phyloP scores from a whole-genome alignment of 2,113 vertebrate species.

The Gymnobelideus leadbeateri region DNA sequence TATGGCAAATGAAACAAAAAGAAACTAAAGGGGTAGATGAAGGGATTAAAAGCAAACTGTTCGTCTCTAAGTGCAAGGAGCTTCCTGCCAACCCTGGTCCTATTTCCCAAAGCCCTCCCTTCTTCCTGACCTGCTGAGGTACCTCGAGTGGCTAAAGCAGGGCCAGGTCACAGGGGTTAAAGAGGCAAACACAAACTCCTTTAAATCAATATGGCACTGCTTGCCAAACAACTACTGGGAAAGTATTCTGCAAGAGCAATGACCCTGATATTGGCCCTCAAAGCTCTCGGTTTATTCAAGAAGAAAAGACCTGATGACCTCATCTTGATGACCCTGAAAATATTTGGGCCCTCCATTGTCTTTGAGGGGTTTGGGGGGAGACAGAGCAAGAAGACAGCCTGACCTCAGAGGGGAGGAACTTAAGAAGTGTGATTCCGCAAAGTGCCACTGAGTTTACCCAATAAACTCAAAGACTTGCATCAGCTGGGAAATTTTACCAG shows the following conservation, averaged over 20 bases:
- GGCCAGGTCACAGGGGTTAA: not conserved
- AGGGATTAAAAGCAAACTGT: slow-evolving; percentile 79
- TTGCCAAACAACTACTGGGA: not conserved
- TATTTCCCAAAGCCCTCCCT: not conserved
- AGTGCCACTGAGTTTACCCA: accelerated
- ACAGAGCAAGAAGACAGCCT: not conserved
- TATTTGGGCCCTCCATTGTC: accelerated
- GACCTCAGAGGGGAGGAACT: not conserved
- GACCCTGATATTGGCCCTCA: not conserved
- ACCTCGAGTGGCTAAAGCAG: not conserved
- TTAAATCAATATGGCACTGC: not conserved
- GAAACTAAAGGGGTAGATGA: slow-evolving; percentile 68
- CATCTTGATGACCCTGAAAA: not conserved
- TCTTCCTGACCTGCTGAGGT: not conserved
- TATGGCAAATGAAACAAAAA: slow-evolving; percentile 77
- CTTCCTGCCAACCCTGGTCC: slow-evolving; percentile 24
- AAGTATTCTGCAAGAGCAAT: not conserved
- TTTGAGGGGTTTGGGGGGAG: not conserved
- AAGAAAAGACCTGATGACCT: not conserved
- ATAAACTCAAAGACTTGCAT: not conserved
- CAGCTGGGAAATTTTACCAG: accelerated
- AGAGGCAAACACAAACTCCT: no score
- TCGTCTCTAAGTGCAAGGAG: slow-evolving; percentile 65
- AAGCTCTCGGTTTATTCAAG: not conserved
- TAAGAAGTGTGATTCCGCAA: not conserved